Evolutionary conservation across 1,140 invertebrate genomes (phyloP).

Genomic region (Trissolcus basalis): DNA sequence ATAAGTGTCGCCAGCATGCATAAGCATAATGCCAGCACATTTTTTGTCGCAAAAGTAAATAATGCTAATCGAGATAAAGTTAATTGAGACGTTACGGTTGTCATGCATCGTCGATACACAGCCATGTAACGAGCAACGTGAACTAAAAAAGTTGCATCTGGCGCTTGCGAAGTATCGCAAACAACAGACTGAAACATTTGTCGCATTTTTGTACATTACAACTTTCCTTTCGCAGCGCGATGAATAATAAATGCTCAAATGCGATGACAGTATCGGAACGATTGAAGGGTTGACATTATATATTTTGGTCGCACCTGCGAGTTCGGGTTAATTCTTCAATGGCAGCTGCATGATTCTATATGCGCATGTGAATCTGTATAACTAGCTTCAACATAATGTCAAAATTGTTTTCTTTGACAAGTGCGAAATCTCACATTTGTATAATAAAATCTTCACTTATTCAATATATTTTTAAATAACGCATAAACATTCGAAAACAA

Average conservation of each 20-base stretch:
- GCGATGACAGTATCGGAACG: slow-evolving; percentile 39
- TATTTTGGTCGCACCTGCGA: slow-evolving; percentile 50
- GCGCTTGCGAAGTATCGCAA: slow-evolving; percentile 34
- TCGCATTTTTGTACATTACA: slow-evolving; percentile 46
- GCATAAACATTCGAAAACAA: no score
- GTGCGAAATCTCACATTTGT: slow-evolving; percentile 53
- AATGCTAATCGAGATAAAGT: slow-evolving; percentile 54
- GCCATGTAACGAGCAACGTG: slow-evolving; percentile 53
- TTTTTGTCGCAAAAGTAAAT: slow-evolving; percentile 47
- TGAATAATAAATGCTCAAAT: slow-evolving; percentile 56
- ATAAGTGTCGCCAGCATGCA: slow-evolving; percentile 18
- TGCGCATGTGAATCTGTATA: slow-evolving; percentile 52
- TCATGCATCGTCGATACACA: slow-evolving; percentile 47
- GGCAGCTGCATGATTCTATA: slow-evolving; percentile 54
- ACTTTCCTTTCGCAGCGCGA: slow-evolving; percentile 41
- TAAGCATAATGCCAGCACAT: slow-evolving; percentile 25
- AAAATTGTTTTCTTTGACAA: slow-evolving; percentile 50
- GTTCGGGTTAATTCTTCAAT: slow-evolving; percentile 48
- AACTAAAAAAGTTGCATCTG: slow-evolving; percentile 58
- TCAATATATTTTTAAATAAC: no score
- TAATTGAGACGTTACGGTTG: slow-evolving; percentile 56
- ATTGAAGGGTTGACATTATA: slow-evolving; percentile 53
- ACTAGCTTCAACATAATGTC: slow-evolving; percentile 43
- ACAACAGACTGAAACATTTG: slow-evolving; percentile 48
- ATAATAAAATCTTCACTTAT: no score